These are phyloP conservation scores for Chloromyia formosa DNA, from an alignment of 2,888 invertebrate genomes.

Conservation along the genomic window DNA sequence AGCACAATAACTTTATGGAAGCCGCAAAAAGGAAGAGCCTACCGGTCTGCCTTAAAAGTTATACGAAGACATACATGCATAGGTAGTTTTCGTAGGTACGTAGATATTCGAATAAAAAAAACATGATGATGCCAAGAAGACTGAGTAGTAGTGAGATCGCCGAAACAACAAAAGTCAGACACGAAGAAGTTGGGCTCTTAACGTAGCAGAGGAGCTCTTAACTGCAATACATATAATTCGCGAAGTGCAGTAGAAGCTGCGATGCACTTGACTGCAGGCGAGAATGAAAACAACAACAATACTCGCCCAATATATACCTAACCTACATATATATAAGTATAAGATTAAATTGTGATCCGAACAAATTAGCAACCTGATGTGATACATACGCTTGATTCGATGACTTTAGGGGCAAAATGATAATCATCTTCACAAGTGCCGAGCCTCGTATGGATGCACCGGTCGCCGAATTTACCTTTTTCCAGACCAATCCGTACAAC, in stretches of 20 bases:
- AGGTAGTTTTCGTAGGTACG: neutral
- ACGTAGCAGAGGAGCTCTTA: neutral
- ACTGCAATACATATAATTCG: too few species aligned
- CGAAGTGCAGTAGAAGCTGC: too few species aligned
- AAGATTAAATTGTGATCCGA: slow-evolving; percentile 22
- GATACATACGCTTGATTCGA: slow-evolving; percentile 31
- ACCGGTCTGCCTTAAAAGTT: neutral
- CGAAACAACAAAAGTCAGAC: slow-evolving; percentile 3
- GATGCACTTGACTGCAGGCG: neutral
- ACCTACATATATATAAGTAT: too few species aligned
- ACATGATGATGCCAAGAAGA: neutral
- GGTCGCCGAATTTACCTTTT: slow-evolving; percentile 39
- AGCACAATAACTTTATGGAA: slow-evolving; percentile 38
- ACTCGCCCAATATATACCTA: neutral
- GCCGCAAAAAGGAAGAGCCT: slow-evolving; percentile 38
- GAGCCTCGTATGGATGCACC: slow-evolving; percentile 27
- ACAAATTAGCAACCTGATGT: slow-evolving; percentile 44
- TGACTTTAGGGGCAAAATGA: slow-evolving; percentile 27
- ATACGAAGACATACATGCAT: neutral
- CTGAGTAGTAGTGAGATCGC: neutral
- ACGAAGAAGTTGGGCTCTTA: neutral
- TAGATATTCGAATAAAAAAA: slow-evolving; percentile 8
- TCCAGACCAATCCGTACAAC: slow-evolving; percentile 1
- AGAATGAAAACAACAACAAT: neutral
- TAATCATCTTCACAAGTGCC: slow-evolving; percentile 12